Percentiles rank a stretch among this genome's conserved stretches.
Conservation (phyloP, 2,888 invertebrate genomes). For the Ectemnius cavifrons region DNA sequence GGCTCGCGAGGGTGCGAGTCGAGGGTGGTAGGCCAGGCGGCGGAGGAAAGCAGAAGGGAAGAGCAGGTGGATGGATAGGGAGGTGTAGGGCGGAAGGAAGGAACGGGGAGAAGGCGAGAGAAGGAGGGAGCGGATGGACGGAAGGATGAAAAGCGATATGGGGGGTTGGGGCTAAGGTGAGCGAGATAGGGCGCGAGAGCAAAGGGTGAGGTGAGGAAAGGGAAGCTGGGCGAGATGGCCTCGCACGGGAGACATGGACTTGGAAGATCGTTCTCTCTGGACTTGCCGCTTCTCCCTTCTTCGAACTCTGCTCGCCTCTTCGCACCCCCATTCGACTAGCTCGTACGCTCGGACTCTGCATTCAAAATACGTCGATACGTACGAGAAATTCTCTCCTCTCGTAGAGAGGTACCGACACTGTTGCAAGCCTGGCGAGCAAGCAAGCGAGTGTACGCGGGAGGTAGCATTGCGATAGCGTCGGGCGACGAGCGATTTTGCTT, state of each 20-base stretch:
- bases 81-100: slow-evolving; percentile 21
- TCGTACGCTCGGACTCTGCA: slow-evolving; percentile 41
- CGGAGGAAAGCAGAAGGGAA: slow-evolving; percentile 37
- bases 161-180: slow-evolving; percentile 24
- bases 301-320: slow-evolving; percentile 35
- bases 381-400: slow-evolving; percentile 53
- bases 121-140: slow-evolving; percentile 13
- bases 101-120: slow-evolving; percentile 32
- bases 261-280: slow-evolving; percentile 59
- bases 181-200: slow-evolving; percentile 26
- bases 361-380: slow-evolving; percentile 71
- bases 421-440: slow-evolving; percentile 34
- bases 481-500: slow-evolving; percentile 2
- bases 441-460: neutral
- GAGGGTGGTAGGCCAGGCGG: slow-evolving; percentile 41
- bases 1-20: slow-evolving; percentile 63
- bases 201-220: slow-evolving; percentile 9
- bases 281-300: slow-evolving; percentile 47
- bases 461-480: neutral
- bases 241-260: slow-evolving; percentile 56
- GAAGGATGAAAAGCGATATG: slow-evolving; percentile 13
- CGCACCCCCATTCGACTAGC: slow-evolving; percentile 13
- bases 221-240: slow-evolving; percentile 44
- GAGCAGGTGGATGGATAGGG: slow-evolving; percentile 50
- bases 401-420: slow-evolving; percentile 37